phyloP scores from a whole-genome alignment of 2,888 invertebrate genomes.

The Drosophila incognita region DNA sequence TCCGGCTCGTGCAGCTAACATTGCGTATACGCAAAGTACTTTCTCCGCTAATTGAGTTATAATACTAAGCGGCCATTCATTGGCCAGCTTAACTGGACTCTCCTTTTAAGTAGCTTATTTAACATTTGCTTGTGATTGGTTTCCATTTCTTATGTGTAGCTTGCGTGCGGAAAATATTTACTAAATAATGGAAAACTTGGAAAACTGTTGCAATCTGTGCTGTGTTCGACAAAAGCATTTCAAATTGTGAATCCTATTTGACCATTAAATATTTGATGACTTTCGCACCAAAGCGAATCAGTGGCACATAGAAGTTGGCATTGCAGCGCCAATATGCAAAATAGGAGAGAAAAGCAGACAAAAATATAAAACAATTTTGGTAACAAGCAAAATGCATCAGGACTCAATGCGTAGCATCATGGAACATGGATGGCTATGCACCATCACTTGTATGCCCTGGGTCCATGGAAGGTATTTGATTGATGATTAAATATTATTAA shows the following conservation, averaged over 20 bases:
- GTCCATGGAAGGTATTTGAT: neutral
- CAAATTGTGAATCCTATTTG: constrained; percentile 31
- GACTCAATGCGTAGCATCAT: constrained; percentile 34
- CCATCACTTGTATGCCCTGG: constrained; percentile 5
- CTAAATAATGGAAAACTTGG: constrained; percentile 11
- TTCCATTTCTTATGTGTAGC: neutral
- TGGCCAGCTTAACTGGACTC: constrained; percentile 26
- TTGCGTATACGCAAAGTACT: constrained; percentile 54
- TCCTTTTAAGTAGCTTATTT: constrained; percentile 1
- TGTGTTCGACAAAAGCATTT: constrained; percentile 5
- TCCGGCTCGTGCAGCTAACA: constrained; percentile 19
- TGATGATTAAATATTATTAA: neutral
- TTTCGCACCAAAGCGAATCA: constrained; percentile 42
- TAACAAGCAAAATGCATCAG: constrained; percentile 74
- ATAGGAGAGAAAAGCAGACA: constrained; percentile 5
- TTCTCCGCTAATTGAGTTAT: constrained; percentile 69
- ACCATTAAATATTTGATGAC: constrained; percentile 46
- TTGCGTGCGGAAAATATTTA: constrained; percentile 16
- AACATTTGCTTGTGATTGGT: neutral
- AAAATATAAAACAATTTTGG: constrained; percentile 63
- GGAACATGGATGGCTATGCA: neutral
- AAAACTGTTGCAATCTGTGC: constrained; percentile 1
- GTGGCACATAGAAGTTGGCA: constrained; percentile 10
- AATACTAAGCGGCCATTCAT: constrained; percentile 68
- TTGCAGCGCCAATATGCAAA: constrained; percentile 43